These are phyloP conservation scores for Conistra vaccinii DNA, from an alignment of 2,888 invertebrate genomes.

Conservation along the genomic window DNA sequence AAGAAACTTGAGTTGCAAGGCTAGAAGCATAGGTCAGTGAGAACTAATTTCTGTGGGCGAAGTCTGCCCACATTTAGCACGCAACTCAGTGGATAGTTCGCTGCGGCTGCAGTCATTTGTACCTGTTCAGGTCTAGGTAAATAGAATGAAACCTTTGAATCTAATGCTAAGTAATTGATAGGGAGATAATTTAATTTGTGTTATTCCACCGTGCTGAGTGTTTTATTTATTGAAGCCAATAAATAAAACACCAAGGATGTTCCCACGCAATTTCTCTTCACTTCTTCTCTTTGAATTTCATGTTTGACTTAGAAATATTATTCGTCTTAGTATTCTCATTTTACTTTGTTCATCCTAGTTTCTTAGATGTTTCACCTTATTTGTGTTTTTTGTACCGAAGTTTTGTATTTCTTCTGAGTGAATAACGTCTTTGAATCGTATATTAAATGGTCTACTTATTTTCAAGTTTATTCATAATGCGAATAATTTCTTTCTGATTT, in stretches of 20 bases:
- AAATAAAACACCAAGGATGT: no score
- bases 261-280: not conserved
- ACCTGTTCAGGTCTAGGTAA: conserved; percentile 52
- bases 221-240: conserved; percentile 6
- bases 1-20: conserved; percentile 7
- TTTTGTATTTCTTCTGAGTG: not conserved
- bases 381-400: not conserved
- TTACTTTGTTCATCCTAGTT: not conserved
- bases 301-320: not conserved
- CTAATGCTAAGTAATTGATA: conserved; percentile 36
- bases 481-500: not conserved
- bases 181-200: conserved; percentile 40
- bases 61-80: conserved; percentile 50
- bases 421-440: not conserved
- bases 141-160: conserved; percentile 59
- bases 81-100: conserved; percentile 50
- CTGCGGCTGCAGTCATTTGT: conserved; percentile 66
- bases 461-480: not conserved
- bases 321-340: not conserved
- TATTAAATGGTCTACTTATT: not conserved
- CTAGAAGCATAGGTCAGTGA: conserved; percentile 35
- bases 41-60: conserved; percentile 45
- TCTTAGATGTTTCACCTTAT: not conserved
- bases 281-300: not conserved
- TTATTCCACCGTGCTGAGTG: conserved; percentile 15